Conservation (phyloP, 1,140 invertebrate genomes). For the Microplitis demolitor region DNA sequence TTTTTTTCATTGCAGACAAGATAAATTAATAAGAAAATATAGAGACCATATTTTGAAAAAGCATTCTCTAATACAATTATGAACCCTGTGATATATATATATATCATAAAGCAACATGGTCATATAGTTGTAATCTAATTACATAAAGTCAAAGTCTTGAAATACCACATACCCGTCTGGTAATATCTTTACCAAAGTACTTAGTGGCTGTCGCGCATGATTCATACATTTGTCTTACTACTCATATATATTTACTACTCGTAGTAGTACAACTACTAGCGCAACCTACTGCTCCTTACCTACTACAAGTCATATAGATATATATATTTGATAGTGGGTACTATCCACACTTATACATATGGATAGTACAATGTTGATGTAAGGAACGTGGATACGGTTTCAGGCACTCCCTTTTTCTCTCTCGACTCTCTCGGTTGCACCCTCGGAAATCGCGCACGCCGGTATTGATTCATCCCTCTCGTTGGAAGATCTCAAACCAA, state of each 20-base stretch:
- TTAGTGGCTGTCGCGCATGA: neutral
- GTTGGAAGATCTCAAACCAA: neutral
- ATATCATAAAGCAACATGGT: too few relatives aligned
- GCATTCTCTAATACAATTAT: too few relatives aligned
- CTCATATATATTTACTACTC: neutral
- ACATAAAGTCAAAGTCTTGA: neutral
- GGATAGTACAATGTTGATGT: neutral
- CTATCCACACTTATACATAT: too few relatives aligned
- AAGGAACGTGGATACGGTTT: neutral
- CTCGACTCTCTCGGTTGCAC: too few relatives aligned
- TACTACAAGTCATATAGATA: neutral
- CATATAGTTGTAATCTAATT: too few relatives aligned
- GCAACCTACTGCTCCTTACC: too few relatives aligned
- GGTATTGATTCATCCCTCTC: constrained; percentile 5
- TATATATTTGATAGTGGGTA: neutral
- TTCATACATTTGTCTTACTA: neutral
- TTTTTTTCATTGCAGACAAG: too few relatives aligned
- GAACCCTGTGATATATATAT: too few relatives aligned
- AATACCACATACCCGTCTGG: neutral
- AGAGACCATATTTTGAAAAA: too few relatives aligned
- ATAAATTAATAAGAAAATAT: too few relatives aligned
- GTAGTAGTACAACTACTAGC: too few relatives aligned
- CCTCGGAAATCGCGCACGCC: neutral
- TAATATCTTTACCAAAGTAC: neutral
- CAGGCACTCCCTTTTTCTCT: neutral